These are phyloP conservation scores for Mongoloraphidia duomilia DNA, from an alignment of 2,888 invertebrate species.

Conservation along the genomic window DNA sequence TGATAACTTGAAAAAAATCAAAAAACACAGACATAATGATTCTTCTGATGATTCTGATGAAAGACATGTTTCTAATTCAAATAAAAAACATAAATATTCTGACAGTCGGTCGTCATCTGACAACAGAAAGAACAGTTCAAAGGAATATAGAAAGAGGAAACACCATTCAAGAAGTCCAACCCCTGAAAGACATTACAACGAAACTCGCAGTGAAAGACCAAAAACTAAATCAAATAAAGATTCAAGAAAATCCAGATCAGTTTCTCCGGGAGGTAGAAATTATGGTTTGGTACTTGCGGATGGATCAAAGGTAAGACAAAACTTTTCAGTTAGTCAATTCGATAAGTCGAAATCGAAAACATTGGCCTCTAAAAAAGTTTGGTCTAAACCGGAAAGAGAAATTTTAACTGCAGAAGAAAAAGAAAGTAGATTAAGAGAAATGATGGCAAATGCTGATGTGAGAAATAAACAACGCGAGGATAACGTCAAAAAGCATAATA, in stretches of 20 bases:
- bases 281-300: constrained; percentile 30
- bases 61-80: background rate
- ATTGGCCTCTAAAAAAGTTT: constrained; percentile 9
- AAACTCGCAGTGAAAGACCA: no score
- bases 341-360: constrained; percentile 10
- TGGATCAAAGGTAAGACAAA: constrained; percentile 23
- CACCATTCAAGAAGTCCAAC: background rate
- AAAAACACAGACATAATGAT: background rate
- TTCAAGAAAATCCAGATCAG: background rate
- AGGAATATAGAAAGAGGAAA: background rate
- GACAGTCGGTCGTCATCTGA: no score
- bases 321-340: constrained; percentile 10
- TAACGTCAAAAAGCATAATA: constrained; percentile 33
- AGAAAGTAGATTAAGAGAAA: constrained; percentile 56
- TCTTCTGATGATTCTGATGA: constrained; percentile 3
- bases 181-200: no score
- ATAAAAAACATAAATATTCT: no score
- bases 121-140: no score
- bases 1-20: constrained; percentile 9
- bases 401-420: constrained; percentile 47
- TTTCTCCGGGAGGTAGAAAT: constrained; percentile 15
- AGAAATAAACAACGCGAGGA: constrained; percentile 51
- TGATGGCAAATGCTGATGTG: constrained; percentile 68
- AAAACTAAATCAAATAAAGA: no score
- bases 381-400: constrained; percentile 15